Evolutionary conservation across 2,113 vertebrate species (phyloP), one percentile per base, ranked within the genome.

Genomic region (Anthoscopus minutus): DNA sequence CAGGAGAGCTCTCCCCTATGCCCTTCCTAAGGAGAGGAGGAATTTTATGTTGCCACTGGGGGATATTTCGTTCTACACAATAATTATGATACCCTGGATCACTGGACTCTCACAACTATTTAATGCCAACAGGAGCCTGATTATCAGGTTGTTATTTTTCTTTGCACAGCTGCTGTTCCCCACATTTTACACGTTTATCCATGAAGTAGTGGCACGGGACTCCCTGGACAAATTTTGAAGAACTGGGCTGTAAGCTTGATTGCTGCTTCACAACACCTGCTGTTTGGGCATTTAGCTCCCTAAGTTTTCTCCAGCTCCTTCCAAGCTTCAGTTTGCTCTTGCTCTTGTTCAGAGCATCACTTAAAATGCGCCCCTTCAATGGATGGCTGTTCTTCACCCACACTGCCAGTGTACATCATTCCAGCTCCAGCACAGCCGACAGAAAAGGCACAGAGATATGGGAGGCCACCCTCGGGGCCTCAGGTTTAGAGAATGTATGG

Each of bases 151-250:
- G 89, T 93, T 96, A 88, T 96, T 96, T 95, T 88, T 76, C 94
- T 94, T 96, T 92, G 91, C 89, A 95, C 96, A 97, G 92, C 94
- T 96, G 96, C 87, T 93, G 82, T 71, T 94, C 89, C 62, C 76
- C 56, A 44, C 17, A 11, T 90, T 95, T 96, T 90, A 93, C 76
- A 88, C 1, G 7, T 82, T 93, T 82, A 77, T 66, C 86, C 86
- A 51, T 5, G 37, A 88, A 96, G 89, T 0, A 87, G 65, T 71
- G 74, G 94, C 94, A 93, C 70, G 6, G 66, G 93, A 82, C 66
- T 94, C 95, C 79, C 93, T 31, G 64, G 90, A 70, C 78, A 92
- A 96, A 86, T 89, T 92, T 87, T 83, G 72, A 64, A 89, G 94
- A 79, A 50, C 50, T 17, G 50, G 82, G 76, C 83, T 91, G 60